phyloP scores from a whole-genome alignment of 2,113 vertebrate species.

The Centropus unirufus region DNA sequence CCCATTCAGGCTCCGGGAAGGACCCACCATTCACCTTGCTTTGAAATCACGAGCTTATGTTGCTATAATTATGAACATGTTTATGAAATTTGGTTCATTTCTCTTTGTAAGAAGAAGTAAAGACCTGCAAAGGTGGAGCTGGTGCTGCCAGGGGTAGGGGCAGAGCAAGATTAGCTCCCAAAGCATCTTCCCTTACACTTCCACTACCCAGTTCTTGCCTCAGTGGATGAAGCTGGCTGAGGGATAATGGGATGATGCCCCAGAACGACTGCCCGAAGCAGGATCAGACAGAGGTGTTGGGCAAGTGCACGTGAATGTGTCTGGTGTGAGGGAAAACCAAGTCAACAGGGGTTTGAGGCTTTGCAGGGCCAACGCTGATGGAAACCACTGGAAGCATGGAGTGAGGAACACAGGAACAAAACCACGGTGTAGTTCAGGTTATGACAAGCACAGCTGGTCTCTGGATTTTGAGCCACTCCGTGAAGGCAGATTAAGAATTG shows the following conservation, averaged over 20 bases:
- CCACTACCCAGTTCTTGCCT: rapidly evolving
- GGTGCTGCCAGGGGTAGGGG: not conserved
- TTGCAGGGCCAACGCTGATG: not conserved
- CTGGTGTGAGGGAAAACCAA: not conserved
- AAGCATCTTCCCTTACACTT: not conserved
- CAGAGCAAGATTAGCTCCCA: not conserved
- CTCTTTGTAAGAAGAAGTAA: not conserved
- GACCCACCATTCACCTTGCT: not conserved
- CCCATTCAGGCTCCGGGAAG: not conserved
- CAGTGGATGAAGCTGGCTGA: rapidly evolving
- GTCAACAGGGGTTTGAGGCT: not conserved
- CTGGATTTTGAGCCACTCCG: not conserved
- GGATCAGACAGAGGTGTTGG: not conserved
- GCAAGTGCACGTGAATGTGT: not conserved
- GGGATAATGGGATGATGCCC: not conserved
- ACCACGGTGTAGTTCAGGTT: rapidly evolving
- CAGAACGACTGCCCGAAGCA: not conserved
- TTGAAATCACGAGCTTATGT: constrained; percentile 12
- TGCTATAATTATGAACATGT: not conserved
- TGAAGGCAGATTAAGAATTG: rapidly evolving
- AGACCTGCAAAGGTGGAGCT: not conserved
- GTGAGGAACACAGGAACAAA: not conserved
- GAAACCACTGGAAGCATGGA: rapidly evolving
- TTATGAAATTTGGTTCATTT: not conserved
- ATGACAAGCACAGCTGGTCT: rapidly evolving